A percentile compares a stretch with the other conserved stretches of the same genome.
phyloP scores from a whole-genome alignment of 2,888 invertebrate genomes.

The Fragum fragum region DNA sequence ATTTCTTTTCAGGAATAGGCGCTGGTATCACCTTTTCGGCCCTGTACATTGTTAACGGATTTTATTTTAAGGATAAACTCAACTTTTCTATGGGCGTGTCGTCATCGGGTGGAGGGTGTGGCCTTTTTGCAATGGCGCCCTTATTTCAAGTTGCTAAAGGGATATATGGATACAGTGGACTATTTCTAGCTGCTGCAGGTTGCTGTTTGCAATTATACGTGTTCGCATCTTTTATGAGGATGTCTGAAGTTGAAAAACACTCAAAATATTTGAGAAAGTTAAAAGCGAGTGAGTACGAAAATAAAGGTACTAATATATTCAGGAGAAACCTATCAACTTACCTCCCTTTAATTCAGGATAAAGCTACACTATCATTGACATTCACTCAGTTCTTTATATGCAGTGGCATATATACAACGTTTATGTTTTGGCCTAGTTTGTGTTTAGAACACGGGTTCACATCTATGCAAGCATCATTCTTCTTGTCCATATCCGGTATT shows the following conservation, averaged over 20 bases:
- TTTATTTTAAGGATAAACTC: constrained; percentile 49
- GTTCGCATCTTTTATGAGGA: constrained; percentile 37
- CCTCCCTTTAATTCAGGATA: constrained; percentile 2
- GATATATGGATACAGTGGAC: constrained; percentile 49
- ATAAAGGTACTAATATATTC: not conserved
- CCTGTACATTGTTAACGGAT: constrained; percentile 28
- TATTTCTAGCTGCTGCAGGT: constrained; percentile 52
- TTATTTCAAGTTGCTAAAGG: constrained; percentile 38
- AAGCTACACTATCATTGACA: constrained; percentile 8
- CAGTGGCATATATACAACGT: constrained; percentile 27
- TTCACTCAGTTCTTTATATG: constrained; percentile 27
- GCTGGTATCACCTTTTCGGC: constrained; percentile 23
- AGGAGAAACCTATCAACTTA: constrained; percentile 5
- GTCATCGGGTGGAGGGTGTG: constrained; percentile 51
- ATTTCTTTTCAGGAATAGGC: constrained; percentile 9
- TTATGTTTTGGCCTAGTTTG: constrained; percentile 30
- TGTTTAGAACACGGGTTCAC: constrained; percentile 28
- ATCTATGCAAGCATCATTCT: constrained; percentile 24
- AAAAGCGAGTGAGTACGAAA: not conserved
- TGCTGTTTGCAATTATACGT: constrained; percentile 43
- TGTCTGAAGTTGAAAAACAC: constrained; percentile 10
- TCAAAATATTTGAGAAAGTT: constrained; percentile 20
- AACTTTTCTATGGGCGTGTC: constrained; percentile 59
- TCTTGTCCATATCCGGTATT: constrained; percentile 23
- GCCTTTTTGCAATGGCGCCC: constrained; percentile 54